These are phyloP conservation scores for Cactoblastis cactorum DNA, from an alignment of 2,888 invertebrate genomes.

Conservation along the genomic window DNA sequence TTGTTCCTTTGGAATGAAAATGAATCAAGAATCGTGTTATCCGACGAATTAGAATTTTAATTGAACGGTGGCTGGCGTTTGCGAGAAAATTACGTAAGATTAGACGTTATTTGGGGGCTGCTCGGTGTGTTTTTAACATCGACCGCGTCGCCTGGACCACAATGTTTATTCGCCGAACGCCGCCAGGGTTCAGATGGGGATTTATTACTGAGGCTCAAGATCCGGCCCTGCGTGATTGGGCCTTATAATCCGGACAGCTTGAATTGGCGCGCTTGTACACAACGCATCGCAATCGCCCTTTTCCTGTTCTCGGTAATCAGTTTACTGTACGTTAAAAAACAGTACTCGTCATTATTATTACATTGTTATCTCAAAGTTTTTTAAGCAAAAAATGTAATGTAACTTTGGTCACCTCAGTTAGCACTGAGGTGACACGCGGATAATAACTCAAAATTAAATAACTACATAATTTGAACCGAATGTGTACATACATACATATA, in stretches of 20 bases:
- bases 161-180: constrained; percentile 58
- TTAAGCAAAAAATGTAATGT: no score
- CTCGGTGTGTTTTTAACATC: constrained; percentile 51
- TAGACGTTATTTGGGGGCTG: constrained; percentile 42
- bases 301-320: constrained; percentile 26
- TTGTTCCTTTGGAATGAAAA: constrained; percentile 20
- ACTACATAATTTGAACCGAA: no score
- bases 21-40: constrained; percentile 32
- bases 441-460: no score
- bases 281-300: constrained; percentile 18
- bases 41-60: constrained; percentile 40
- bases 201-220: constrained; percentile 59
- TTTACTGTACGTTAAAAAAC: no score
- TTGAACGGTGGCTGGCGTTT: constrained; percentile 42
- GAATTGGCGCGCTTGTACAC: constrained; percentile 25
- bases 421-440: no score
- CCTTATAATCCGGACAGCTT: constrained; percentile 43
- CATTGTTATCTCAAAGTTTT: no score
- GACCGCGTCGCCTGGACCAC: constrained; percentile 47
- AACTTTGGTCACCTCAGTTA: no score
- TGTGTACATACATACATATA: no score
- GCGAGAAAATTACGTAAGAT: constrained; percentile 46
- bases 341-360: no score
- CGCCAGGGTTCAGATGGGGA: constrained; percentile 51
- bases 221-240: constrained; percentile 50